Base-by-base conservation (phyloP, 2,888 invertebrate genomes). In the Physocephala rufipes region DNA sequence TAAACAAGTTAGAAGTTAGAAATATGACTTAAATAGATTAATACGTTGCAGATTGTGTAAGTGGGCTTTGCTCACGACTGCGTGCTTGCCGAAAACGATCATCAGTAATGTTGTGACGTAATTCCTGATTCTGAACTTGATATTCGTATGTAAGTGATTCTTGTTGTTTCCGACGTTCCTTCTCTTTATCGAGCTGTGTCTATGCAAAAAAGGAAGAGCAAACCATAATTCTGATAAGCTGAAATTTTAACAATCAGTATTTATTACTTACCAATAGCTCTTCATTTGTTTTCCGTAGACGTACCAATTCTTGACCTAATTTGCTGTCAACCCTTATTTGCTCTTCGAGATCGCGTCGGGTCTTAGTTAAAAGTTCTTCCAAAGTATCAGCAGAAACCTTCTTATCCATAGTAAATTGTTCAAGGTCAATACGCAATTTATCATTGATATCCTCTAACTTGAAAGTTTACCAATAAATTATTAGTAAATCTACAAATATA, bases 271-370 rank as follows among this genome's bases (percentile, higher is more conserved):
- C 86, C 78, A 84, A 67, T 36, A 85, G 76, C 45, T 79, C 76
- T 16, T 83, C 81, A 67, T 82, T 81, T 43, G 78, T 77, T 36
- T 79, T 74, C 30, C 79, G 79, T 67, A 86, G 73, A 36, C 81
- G 79, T 19, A 81, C 73, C 55, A 86, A 75, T 72, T 86, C 86
- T 67, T 79, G 79, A 71, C 80, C 82, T 13, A 83, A 74, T 70
- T 79, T 78, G 12, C 80, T 76, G 15, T 82, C 80, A 30, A 77
- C 78, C 62, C 79, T 79, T 15, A 82, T 78, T 76, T 85, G 82
- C 21, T 82, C 80, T 59, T 85, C 90, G n/a, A 89, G 86, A 77
- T 91, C 91, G 67, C 88, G 87, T 43, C 90, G 87, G 13, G 89
- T 87, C 69, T 88, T 87, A 51, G 87, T 86, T 55, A 91, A 79